Evolutionary conservation across 2,113 vertebrate genomes (phyloP).

Genomic region (Arizona elegans): DNA sequence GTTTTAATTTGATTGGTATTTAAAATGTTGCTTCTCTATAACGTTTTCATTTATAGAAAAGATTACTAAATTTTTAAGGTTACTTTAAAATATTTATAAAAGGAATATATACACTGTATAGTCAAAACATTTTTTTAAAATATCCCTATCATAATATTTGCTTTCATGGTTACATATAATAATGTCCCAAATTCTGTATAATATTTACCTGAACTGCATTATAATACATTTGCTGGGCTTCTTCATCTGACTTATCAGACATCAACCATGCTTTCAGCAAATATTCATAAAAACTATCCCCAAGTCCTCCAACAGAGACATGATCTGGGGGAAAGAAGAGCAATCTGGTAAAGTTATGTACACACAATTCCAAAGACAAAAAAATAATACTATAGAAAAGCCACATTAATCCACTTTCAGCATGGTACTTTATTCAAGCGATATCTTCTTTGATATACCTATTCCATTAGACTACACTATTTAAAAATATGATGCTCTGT

Average conservation of each 20-base stretch:
- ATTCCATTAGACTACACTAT: neutral
- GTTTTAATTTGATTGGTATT: conserved; percentile 11
- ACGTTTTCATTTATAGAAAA: neutral
- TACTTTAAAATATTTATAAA: neutral
- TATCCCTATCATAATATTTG: neutral
- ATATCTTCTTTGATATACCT: neutral
- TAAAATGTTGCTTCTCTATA: neutral
- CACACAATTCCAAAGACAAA: conserved; percentile 39
- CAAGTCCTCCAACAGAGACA: conserved; percentile 92
- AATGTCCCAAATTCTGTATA: conserved; percentile 56
- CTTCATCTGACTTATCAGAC: conserved; percentile 93
- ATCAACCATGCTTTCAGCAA: conserved; percentile 98
- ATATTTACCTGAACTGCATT: conserved; percentile 88
- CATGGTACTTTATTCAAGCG: conserved; percentile 22
- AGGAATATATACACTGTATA: neutral
- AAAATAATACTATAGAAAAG: conserved; percentile 25
- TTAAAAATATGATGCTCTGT: neutral
- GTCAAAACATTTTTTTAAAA: neutral
- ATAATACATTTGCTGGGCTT: conserved; percentile 95
- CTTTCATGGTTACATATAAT: conserved; percentile 44
- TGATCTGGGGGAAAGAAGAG: conserved; percentile 81
- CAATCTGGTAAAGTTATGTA: conserved; percentile 49
- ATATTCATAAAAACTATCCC: conserved; percentile 98
- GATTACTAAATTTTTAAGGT: neutral
- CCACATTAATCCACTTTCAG: neutral